A percentile compares a stretch with the other conserved stretches of the same genome.
Conservation (phyloP, 2,113 vertebrate species). For the Phrynocephalus versicolor region DNA sequence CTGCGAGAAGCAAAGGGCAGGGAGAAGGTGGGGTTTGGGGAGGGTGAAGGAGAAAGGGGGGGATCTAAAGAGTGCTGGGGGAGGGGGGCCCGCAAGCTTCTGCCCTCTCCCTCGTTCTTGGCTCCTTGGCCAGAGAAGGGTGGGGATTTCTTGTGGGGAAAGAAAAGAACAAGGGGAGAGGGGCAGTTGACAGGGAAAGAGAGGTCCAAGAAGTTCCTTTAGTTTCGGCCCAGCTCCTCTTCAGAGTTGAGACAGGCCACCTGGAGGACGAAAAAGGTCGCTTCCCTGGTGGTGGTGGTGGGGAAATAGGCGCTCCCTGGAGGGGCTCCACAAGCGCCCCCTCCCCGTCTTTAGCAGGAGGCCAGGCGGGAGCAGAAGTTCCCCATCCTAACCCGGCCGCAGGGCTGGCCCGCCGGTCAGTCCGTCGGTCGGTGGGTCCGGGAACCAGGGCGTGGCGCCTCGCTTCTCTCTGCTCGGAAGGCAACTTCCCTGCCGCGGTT, state of each 20-base stretch:
- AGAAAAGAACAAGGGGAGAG: background rate
- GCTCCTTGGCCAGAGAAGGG: background rate
- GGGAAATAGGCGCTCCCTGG: too few species aligned
- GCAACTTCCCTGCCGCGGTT: too few species aligned
- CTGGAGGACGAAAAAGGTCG: background rate
- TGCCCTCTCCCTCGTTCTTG: background rate
- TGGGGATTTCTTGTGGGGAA: background rate
- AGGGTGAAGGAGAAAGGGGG: background rate
- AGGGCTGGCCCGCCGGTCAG: background rate
- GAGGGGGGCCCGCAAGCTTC: background rate
- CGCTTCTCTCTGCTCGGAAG: background rate
- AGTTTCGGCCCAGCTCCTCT: too few species aligned
- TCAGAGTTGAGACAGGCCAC: background rate
- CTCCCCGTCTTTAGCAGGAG: too few species aligned
- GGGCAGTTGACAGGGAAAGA: too few species aligned
- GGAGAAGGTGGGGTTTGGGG: background rate
- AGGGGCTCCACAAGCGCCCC: too few species aligned
- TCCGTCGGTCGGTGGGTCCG: too few species aligned
- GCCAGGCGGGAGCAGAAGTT: too few species aligned
- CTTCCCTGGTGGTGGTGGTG: too few species aligned
- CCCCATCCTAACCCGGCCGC: too few species aligned
- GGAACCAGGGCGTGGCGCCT: too few species aligned
- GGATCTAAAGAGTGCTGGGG: too few species aligned
- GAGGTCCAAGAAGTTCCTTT: background rate
- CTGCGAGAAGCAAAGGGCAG: background rate